A percentile compares a stretch with the other conserved stretches of the same genome.
These are phyloP conservation scores for Coreius guichenoti DNA, from an alignment of 2,797 vertebrate species.

Conservation along the genomic window DNA sequence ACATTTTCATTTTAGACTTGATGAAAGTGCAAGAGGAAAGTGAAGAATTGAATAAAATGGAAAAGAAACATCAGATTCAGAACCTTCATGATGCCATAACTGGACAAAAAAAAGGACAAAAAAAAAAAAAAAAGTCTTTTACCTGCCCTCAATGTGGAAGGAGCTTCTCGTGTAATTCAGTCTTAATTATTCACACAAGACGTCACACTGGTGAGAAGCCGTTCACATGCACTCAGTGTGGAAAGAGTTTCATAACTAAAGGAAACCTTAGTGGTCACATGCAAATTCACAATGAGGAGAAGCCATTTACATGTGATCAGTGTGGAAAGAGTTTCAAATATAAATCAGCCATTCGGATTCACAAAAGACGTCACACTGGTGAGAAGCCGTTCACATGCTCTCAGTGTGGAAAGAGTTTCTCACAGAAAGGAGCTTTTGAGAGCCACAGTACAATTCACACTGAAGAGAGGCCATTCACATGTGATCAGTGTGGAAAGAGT, in stretches of 20 bases:
- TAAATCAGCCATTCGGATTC: too few relatives aligned
- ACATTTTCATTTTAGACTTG: not conserved
- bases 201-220: not conserved
- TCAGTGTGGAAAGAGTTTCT: too few relatives aligned
- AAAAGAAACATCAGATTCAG: not conserved
- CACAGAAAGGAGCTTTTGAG: too few relatives aligned
- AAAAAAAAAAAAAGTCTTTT: not conserved
- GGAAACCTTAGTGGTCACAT: not conserved
- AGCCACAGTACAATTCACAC: not conserved
- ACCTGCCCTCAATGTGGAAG: not conserved
- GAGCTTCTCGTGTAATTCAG: not conserved
- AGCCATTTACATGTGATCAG: not conserved
- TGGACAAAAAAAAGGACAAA: too few relatives aligned
- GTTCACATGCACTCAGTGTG: not conserved
- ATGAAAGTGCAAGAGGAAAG: not conserved
- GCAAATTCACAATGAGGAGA: not conserved
- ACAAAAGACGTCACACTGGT: too few relatives aligned
- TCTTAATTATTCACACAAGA: not conserved
- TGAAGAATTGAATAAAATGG: not conserved
- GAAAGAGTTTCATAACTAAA: not conserved
- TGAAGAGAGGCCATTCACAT: not conserved
- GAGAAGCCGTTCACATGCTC: too few relatives aligned
- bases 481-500: not conserved
- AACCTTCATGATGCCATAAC: not conserved
- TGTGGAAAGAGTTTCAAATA: conserved; percentile 1